A percentile compares a stretch with the other conserved stretches of the same genome.
phyloP scores from a whole-genome alignment of 2,888 invertebrate species.

The Corbicula japonica region DNA sequence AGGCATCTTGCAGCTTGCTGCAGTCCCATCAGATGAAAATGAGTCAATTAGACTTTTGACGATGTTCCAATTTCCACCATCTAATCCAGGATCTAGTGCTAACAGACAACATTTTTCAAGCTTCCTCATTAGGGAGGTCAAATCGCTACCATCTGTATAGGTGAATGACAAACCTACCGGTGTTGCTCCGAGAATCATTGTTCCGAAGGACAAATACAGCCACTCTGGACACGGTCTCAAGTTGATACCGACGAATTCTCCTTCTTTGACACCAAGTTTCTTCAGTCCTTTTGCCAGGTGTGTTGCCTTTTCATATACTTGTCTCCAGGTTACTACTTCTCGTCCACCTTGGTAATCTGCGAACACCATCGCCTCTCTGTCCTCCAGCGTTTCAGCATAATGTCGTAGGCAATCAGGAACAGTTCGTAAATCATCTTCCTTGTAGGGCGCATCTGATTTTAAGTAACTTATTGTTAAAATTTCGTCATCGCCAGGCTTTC shows the following conservation, averaged over 20 bases:
- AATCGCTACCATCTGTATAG: slow-evolving; percentile 46
- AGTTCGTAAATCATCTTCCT: slow-evolving; percentile 1
- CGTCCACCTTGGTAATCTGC: slow-evolving; percentile 9
- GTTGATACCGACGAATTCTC: slow-evolving; percentile 29
- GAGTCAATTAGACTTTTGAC: slow-evolving; percentile 20
- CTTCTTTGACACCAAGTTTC: slow-evolving; percentile 24
- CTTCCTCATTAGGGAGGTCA: slow-evolving; percentile 31
- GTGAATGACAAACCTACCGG: slow-evolving; percentile 34
- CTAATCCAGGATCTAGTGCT: slow-evolving; percentile 36
- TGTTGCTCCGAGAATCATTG: slow-evolving; percentile 28
- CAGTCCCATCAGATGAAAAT: slow-evolving; percentile 19
- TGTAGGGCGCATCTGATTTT: neutral
- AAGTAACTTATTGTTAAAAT: slow-evolving; percentile 13
- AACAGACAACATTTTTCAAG: slow-evolving; percentile 32
- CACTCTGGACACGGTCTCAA: slow-evolving; percentile 34
- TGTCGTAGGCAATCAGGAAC: slow-evolving; percentile 13
- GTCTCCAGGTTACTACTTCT: slow-evolving; percentile 5
- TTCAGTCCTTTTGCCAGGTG: slow-evolving; percentile 2
- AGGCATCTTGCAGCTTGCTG: slow-evolving; percentile 18
- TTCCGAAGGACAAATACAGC: slow-evolving; percentile 29
- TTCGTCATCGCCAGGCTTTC: no score
- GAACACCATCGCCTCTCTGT: slow-evolving; percentile 16
- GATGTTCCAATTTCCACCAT: slow-evolving; percentile 36
- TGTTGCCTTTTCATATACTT: slow-evolving; percentile 16
- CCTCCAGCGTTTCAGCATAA: slow-evolving; percentile 3